Evolutionary conservation across 2,113 vertebrate genomes (phyloP).

Genomic region (Oxyruncus cristatus): DNA sequence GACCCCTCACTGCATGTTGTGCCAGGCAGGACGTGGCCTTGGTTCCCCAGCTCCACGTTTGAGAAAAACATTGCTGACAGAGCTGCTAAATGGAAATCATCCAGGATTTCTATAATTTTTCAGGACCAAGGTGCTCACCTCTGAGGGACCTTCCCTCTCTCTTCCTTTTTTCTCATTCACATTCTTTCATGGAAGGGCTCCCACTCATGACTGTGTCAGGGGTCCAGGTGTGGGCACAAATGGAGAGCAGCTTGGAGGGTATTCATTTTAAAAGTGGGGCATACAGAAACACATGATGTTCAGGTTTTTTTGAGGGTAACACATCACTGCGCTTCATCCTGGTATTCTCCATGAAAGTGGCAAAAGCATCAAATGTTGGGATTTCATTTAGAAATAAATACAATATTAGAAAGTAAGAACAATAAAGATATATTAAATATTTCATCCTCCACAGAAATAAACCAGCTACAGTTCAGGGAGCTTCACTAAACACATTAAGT

Average conservation of each 20-base stretch:
- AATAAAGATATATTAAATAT: constrained; percentile 62
- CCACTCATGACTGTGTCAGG: rapidly evolving
- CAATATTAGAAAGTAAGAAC: constrained; percentile 29
- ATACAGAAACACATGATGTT: neutral
- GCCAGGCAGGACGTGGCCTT: neutral
- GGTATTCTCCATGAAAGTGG: neutral
- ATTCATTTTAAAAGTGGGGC: neutral
- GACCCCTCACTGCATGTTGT: neutral
- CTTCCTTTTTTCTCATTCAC: neutral
- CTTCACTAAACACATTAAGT: constrained; percentile 74
- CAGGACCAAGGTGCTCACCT: neutral
- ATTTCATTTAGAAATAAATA: constrained; percentile 47
- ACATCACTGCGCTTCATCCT: neutral
- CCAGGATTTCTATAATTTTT: neutral
- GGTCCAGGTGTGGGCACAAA: neutral
- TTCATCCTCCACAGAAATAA: constrained; percentile 64
- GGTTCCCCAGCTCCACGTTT: neutral
- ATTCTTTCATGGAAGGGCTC: neutral
- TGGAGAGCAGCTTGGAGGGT: neutral
- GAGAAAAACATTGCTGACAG: neutral
- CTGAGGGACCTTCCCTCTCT: neutral
- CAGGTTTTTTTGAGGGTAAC: neutral
- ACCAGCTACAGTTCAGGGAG: constrained; percentile 69
- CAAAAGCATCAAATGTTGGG: constrained; percentile 1
- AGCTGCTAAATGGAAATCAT: neutral